Evolutionary conservation across 2,797 vertebrate genomes (phyloP).

Genomic region (Pelochelys cantorii): DNA sequence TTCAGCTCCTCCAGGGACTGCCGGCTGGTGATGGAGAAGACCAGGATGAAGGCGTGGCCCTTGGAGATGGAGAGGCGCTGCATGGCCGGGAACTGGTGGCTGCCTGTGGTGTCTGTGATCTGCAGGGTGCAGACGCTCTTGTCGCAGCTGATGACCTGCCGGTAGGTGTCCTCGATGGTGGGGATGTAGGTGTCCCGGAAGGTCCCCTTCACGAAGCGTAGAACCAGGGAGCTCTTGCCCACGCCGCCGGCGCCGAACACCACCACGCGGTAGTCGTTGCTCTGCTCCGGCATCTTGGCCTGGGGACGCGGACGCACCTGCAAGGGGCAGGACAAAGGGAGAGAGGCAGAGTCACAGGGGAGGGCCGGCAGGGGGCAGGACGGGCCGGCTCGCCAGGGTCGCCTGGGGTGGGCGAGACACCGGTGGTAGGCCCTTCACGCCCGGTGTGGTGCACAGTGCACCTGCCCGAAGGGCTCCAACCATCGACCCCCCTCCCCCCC

Average conservation of each 20-base stretch:
- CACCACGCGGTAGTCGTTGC: conserved; percentile 97
- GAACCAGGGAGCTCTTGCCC: conserved; percentile 96
- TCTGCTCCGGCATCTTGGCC: conserved; percentile 94
- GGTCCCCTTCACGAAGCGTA: conserved; percentile 96
- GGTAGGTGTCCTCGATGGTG: conserved; percentile 97
- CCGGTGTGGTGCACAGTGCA: background rate
- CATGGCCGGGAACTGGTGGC: conserved; percentile 98
- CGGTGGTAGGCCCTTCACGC: background rate
- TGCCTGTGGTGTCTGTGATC: conserved; percentile 97
- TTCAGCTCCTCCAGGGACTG: conserved; percentile 96
- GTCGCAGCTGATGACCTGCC: conserved; percentile 98
- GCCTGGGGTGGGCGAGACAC: background rate
- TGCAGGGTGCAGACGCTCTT: conserved; percentile 96
- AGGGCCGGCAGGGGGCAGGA: background rate
- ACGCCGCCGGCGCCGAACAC: conserved; percentile 96
- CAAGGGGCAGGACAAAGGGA: background rate
- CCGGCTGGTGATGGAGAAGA: conserved; percentile 94
- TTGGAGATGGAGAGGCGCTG: conserved; percentile 97
- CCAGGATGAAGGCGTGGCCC: conserved; percentile 95
- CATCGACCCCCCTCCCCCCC: too few relatives aligned
- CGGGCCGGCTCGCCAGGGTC: background rate
- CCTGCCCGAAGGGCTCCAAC: background rate
- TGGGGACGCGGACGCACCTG: background rate
- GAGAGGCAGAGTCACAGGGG: too few relatives aligned
- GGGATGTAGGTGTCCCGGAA: conserved; percentile 98